A percentile compares a stretch with the other conserved stretches of the same genome.
These are phyloP conservation scores for Elymnias hypermnestra DNA, from an alignment of 1,140 invertebrate genomes.

Conservation along the genomic window DNA sequence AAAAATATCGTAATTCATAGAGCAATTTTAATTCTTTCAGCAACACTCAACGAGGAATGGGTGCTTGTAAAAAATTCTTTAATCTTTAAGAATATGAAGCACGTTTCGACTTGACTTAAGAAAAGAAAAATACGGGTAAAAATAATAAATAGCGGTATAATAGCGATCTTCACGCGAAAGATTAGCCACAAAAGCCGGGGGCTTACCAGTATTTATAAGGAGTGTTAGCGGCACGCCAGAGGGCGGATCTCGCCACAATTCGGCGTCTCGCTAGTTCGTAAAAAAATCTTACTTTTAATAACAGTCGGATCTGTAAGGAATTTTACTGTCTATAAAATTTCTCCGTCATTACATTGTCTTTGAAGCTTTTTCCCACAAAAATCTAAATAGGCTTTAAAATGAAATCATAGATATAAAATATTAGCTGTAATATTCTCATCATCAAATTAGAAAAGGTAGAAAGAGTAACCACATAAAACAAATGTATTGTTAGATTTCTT, in stretches of 20 bases:
- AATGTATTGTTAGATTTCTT: too few species aligned
- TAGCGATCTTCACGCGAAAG: constrained; percentile 72
- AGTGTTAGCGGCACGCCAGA: constrained; percentile 60
- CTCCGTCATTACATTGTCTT: constrained; percentile 2
- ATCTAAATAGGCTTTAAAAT: not conserved
- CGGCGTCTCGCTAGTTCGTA: constrained; percentile 27
- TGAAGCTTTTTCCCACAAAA: constrained; percentile 1
- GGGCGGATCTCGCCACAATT: constrained; percentile 40
- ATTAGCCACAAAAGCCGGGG: constrained; percentile 69
- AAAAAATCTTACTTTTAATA: constrained; percentile 26
- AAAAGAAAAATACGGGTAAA: constrained; percentile 60
- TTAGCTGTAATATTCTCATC: too few species aligned
- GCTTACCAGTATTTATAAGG: constrained; percentile 74
- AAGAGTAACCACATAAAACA: too few species aligned
- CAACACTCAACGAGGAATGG: constrained; percentile 36
- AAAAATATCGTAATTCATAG: too few species aligned
- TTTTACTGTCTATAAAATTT: constrained; percentile 6
- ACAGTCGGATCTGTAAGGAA: constrained; percentile 9
- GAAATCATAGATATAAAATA: too few species aligned
- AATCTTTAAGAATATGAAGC: constrained; percentile 48
- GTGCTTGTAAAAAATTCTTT: constrained; percentile 37
- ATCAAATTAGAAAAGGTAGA: not conserved
- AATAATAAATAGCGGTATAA: constrained; percentile 74
- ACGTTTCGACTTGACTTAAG: constrained; percentile 60
- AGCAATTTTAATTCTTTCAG: constrained; percentile 54